A percentile compares a stretch with the other conserved stretches of the same genome.
Evolutionary conservation across 2,113 vertebrate species (phyloP).

Genomic region (Nibea albiflora): DNA sequence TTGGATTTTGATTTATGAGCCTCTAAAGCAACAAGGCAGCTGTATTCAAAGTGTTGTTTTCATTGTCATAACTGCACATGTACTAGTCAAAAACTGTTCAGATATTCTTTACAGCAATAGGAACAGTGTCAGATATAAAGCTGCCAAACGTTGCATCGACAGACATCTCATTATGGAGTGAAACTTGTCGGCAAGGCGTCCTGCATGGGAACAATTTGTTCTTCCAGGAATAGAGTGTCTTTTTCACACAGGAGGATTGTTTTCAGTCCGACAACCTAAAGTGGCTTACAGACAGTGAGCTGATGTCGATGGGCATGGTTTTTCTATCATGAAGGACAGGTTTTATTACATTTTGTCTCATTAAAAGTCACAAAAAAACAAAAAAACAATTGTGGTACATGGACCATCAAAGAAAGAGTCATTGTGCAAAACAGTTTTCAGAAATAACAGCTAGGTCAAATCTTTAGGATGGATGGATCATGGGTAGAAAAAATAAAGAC

Average conservation of each 20-base stretch:
- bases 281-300: background rate
- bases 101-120: background rate
- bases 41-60: no score
- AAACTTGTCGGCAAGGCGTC: background rate
- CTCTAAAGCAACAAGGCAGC: background rate
- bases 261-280: background rate
- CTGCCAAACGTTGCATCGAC: background rate
- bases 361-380: background rate
- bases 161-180: background rate
- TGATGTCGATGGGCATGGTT: background rate
- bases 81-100: background rate
- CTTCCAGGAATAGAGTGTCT: background rate
- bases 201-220: slow-evolving; percentile 16
- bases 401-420: background rate
- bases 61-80: background rate
- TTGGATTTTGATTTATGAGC: no score
- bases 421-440: background rate
- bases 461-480: background rate
- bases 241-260: background rate
- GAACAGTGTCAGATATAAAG: background rate
- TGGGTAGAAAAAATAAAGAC: no score
- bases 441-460: no score
- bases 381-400: background rate
- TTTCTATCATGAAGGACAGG: no score
- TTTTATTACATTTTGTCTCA: no score